Percentiles rank a stretch among this genome's conserved stretches.
These are phyloP conservation scores for Fregata magnificens DNA, from an alignment of 2,113 vertebrate species.

Conservation along the genomic window DNA sequence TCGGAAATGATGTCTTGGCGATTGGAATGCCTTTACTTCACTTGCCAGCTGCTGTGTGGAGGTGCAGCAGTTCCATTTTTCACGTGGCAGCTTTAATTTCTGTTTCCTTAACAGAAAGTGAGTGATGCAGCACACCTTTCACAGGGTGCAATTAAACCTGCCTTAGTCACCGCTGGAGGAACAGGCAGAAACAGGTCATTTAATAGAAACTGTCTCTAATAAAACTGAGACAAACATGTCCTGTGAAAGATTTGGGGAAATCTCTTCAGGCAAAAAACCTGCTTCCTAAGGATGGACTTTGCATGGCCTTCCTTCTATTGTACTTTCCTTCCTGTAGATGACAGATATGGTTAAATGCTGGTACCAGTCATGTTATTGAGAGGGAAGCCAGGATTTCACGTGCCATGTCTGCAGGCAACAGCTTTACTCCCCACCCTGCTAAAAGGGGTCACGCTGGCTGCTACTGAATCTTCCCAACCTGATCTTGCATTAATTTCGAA, in stretches of 20 bases:
- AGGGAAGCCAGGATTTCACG: neutral
- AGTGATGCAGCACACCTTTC: neutral
- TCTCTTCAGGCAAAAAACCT: neutral
- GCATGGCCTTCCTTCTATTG: conserved; percentile 23
- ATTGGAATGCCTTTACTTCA: neutral
- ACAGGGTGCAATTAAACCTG: neutral
- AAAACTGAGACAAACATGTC: neutral
- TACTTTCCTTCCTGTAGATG: conserved; percentile 6
- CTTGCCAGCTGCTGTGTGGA: neutral
- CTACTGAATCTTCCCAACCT: neutral
- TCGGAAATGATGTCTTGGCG: neutral
- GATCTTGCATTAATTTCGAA: rapidly evolving
- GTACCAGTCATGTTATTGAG: neutral
- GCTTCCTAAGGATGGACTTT: neutral
- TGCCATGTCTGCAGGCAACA: neutral
- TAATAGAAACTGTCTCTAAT: neutral
- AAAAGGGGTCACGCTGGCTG: rapidly evolving
- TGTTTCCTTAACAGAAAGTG: neutral
- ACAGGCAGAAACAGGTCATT: neutral
- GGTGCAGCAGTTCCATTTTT: neutral
- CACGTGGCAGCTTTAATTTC: neutral
- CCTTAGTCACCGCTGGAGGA: neutral
- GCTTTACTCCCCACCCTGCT: neutral
- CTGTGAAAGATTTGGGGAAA: neutral
- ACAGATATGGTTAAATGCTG: neutral